Conservation (phyloP, 1,140 invertebrate species). For the Monomorium pharaonis region DNA sequence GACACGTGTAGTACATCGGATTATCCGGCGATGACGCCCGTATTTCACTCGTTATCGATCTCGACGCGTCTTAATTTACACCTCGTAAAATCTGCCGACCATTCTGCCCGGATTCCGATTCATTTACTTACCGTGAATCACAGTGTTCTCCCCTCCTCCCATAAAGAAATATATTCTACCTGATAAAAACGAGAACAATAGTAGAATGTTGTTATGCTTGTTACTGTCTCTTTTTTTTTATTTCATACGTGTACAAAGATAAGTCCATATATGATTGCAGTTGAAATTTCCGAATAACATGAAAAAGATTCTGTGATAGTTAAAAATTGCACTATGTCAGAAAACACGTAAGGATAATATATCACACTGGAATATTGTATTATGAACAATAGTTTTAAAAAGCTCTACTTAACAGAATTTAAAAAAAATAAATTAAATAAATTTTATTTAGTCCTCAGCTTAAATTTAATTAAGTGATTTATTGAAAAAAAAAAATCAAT, state of each 20-base stretch:
- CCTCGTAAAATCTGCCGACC: constrained; percentile 68
- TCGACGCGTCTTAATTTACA: constrained; percentile 60
- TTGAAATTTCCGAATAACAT: neutral
- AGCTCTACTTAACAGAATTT: too few relatives aligned
- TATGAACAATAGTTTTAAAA: too few relatives aligned
- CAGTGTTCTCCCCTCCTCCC: neutral
- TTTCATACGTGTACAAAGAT: neutral
- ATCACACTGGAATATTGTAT: neutral
- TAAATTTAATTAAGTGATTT: neutral
- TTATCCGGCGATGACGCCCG: constrained; percentile 45
- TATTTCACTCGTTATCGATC: constrained; percentile 69
- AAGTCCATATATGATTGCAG: too few relatives aligned
- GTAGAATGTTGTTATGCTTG: neutral
- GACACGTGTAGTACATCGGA: constrained; percentile 59
- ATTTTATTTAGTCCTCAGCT: neutral
- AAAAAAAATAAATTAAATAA: too few relatives aligned
- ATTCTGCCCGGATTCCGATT: constrained; percentile 63
- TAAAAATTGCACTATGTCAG: neutral
- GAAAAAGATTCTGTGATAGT: neutral
- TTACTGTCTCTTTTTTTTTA: neutral
- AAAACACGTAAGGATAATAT: neutral
- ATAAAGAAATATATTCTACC: neutral
- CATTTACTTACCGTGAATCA: neutral
- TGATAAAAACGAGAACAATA: neutral
- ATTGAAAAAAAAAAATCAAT: neutral